These are phyloP conservation scores for Leptobrachium leishanense DNA, from an alignment of 2,113 vertebrate species.

Conservation along the genomic window DNA sequence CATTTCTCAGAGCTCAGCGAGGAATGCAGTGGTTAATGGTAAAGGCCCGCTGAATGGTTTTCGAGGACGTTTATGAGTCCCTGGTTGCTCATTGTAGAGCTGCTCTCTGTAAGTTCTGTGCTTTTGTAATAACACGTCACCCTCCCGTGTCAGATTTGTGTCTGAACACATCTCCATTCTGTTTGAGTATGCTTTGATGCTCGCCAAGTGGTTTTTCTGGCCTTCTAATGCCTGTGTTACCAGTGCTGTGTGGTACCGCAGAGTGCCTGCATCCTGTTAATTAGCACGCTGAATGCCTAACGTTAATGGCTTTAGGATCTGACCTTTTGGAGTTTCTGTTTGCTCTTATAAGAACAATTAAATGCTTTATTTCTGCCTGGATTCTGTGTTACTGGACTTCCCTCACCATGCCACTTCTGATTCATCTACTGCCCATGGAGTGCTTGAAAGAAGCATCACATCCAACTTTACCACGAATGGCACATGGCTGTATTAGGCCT, in stretches of 20 bases:
- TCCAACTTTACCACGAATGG: too few species aligned
- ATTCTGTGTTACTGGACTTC: too few species aligned
- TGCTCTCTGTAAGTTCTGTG: slow-evolving; percentile 8
- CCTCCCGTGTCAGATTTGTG: neutral
- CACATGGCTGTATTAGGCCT: too few species aligned
- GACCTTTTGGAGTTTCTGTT: too few species aligned
- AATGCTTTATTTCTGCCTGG: too few species aligned
- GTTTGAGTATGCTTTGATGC: slow-evolving; percentile 19
- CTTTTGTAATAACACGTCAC: slow-evolving; percentile 6
- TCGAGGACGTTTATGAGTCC: slow-evolving; percentile 17
- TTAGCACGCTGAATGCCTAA: too few species aligned
- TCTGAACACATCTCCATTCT: slow-evolving; percentile 15
- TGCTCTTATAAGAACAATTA: too few species aligned
- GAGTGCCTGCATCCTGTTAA: too few species aligned
- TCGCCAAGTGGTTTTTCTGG: slow-evolving; percentile 8
- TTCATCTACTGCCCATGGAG: too few species aligned
- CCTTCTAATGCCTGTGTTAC: slow-evolving; percentile 10
- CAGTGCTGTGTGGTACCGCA: neutral
- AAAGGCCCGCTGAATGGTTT: slow-evolving; percentile 6
- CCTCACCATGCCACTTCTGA: too few species aligned
- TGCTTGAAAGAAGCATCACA: too few species aligned
- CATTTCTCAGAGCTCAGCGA: neutral
- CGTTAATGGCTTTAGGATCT: neutral
- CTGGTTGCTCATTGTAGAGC: slow-evolving; percentile 17
- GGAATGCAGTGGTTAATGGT: slow-evolving; percentile 8